Conservation (phyloP, 2,888 invertebrate species). For the Hypomecis atomaria region DNA sequence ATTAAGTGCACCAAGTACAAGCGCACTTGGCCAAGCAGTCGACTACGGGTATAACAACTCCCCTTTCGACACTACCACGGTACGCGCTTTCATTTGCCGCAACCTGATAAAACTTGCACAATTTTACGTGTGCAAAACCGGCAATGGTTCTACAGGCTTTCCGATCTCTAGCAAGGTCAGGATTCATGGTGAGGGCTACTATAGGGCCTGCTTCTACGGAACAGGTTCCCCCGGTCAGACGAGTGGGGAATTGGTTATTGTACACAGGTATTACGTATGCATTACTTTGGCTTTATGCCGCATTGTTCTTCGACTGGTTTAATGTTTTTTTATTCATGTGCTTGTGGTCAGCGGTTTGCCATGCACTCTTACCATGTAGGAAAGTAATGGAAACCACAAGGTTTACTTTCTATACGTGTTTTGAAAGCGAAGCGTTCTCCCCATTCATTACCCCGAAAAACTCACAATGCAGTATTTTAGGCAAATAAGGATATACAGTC, state of each 20-base stretch:
- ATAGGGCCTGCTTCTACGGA: slow-evolving; percentile 45
- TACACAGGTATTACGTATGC: slow-evolving; percentile 53
- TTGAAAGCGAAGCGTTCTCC: slow-evolving; percentile 26
- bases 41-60: slow-evolving; percentile 2
- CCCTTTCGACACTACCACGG: slow-evolving; percentile 16
- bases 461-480: too few species aligned
- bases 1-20: slow-evolving; percentile 23
- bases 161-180: slow-evolving; percentile 46
- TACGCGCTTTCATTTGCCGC: slow-evolving; percentile 44
- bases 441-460: slow-evolving; percentile 22
- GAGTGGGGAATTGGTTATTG: slow-evolving; percentile 52
- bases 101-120: slow-evolving; percentile 30
- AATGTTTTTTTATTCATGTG: slow-evolving; percentile 37
- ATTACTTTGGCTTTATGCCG: slow-evolving; percentile 47
- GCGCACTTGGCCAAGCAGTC: slow-evolving; percentile 10
- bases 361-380: slow-evolving; percentile 17
- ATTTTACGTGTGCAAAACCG: slow-evolving; percentile 31
- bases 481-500: too few species aligned
- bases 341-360: slow-evolving; percentile 34
- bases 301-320: slow-evolving; percentile 52
- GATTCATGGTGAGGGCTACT: slow-evolving; percentile 35
- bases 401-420: slow-evolving; percentile 35
- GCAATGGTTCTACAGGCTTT: slow-evolving; percentile 40
- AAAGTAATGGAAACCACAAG: slow-evolving; percentile 35
- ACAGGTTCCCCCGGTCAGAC: slow-evolving; percentile 61